Conservation (phyloP, 2,888 invertebrate genomes). For the Tryphoninae sp. region DNA sequence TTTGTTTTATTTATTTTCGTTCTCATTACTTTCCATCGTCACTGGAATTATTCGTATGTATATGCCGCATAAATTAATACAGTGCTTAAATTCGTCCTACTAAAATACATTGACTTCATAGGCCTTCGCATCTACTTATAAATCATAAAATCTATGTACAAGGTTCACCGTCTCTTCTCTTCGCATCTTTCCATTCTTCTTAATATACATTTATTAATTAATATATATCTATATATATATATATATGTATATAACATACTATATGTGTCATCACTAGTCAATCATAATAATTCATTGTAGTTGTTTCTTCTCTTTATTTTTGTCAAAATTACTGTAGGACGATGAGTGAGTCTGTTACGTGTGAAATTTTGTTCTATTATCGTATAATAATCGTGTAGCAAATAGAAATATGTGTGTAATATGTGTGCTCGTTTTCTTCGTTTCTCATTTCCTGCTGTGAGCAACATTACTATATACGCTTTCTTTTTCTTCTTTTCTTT, state of each 20-base stretch:
- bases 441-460: conserved; percentile 33
- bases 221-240: conserved; percentile 27
- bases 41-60: conserved; percentile 74
- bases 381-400: conserved; percentile 21
- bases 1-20: conserved; percentile 59
- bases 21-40: conserved; percentile 67
- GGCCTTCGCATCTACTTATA: conserved; percentile 75
- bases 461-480: conserved; percentile 43
- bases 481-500: conserved; percentile 13
- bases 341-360: conserved; percentile 31
- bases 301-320: conserved; percentile 6
- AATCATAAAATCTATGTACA: conserved; percentile 71
- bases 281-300: conserved; percentile 18
- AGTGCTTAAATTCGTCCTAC: conserved; percentile 73
- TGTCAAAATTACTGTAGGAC: conserved; percentile 34
- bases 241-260: conserved; percentile 51
- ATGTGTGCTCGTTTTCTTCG: conserved; percentile 23
- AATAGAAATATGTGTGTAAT: conserved; percentile 36
- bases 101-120: conserved; percentile 79
- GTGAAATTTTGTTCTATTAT: conserved; percentile 14
- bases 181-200: conserved; percentile 22
- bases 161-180: conserved; percentile 46
- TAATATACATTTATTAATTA: conserved; percentile 45
- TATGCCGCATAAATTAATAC: conserved; percentile 68
- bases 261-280: conserved; percentile 12